Base-by-base conservation (phyloP, 1,140 invertebrate species). In the Ips nitidus region DNA sequence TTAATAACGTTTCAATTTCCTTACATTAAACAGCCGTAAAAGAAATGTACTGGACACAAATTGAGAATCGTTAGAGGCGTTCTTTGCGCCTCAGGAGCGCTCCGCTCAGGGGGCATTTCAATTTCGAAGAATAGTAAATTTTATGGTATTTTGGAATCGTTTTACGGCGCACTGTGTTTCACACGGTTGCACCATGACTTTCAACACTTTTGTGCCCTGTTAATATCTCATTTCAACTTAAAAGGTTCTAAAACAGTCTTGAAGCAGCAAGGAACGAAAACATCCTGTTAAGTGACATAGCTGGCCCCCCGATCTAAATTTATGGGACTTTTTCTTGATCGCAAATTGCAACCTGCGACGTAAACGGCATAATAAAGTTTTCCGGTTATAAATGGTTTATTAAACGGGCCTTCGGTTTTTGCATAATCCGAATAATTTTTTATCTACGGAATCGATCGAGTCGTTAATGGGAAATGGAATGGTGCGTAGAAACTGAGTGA, bases 91-190 rank as follows among this genome's bases (percentile, higher is more conserved):
- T 55, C 37, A 38, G 7, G 37, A n/a, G 52, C 39, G 41, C 8
- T 59, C 41, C 8, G 39, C 57, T 59, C 41, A 42, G 57, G 57
- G 57, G 57, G 57, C 41, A 59, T 59, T 59, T 59, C 57, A 40
- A 59, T 59, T 59, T 42, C 57, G 57, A 59, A 59, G 57, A 59
- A 59, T 59, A 38, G 57, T 1, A 59, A 59, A 59, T 59, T 59
- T 59, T 59, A 59, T 59, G 41, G 57, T 59, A 37, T 59, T 59
- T n/a, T 8, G 39, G 57, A 59, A 41, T 42, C 39, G n/a, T 41
- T 59, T 59, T 37, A 55, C 52, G 36, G n/a, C 52, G 37, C 5
- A 5, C 37, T 47, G 37, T 37, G 52, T 38, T 59, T 59, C 57
- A 59, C 57, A 59, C 57, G 57, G 57, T 2, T 50, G n/a, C n/a